A percentile compares a stretch with the other conserved stretches of the same genome.
phyloP scores from a whole-genome alignment of 2,113 vertebrate species.

The Misgurnus mizolepis region DNA sequence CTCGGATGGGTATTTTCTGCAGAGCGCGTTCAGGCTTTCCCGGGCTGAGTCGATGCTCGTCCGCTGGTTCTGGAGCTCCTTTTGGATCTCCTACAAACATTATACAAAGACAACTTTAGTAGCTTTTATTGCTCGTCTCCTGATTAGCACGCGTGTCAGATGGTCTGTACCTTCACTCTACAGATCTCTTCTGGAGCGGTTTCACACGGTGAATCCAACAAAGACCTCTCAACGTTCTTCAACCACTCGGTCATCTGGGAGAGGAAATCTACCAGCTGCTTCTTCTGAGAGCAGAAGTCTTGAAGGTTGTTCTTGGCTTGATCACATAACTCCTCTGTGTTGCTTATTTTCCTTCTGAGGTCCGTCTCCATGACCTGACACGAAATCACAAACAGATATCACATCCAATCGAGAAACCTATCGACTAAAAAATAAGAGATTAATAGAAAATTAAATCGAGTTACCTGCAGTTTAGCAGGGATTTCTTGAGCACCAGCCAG shows the following conservation, averaged over 20 bases:
- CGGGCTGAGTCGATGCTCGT: conserved; percentile 80
- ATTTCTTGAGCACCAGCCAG: conserved; percentile 78
- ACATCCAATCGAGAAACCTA: neutral
- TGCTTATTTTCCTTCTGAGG: conserved; percentile 83
- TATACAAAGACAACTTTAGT: neutral
- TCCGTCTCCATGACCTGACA: conserved; percentile 88
- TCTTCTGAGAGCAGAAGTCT: conserved; percentile 83
- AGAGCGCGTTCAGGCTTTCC: conserved; percentile 89
- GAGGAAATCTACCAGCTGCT: conserved; percentile 83
- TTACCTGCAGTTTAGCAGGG: conserved; percentile 88
- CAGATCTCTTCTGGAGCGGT: conserved; percentile 81
- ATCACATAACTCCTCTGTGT: conserved; percentile 81
- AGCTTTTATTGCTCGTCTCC: too few species aligned
- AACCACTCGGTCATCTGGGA: conserved; percentile 82
- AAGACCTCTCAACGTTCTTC: conserved; percentile 77
- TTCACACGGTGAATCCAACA: conserved; percentile 73
- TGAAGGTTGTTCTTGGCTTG: conserved; percentile 80
- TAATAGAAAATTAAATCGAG: neutral
- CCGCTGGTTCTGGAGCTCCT: conserved; percentile 90
- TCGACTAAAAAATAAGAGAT: neutral
- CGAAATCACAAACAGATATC: neutral
- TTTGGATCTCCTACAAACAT: conserved; percentile 83
- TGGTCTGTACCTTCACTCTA: conserved; percentile 84
- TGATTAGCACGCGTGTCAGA: too few species aligned
- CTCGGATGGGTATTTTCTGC: conserved; percentile 86